A percentile compares a stretch with the other conserved stretches of the same genome.
phyloP scores from a whole-genome alignment of 2,113 vertebrate species.

The Terrapene triunguis region DNA sequence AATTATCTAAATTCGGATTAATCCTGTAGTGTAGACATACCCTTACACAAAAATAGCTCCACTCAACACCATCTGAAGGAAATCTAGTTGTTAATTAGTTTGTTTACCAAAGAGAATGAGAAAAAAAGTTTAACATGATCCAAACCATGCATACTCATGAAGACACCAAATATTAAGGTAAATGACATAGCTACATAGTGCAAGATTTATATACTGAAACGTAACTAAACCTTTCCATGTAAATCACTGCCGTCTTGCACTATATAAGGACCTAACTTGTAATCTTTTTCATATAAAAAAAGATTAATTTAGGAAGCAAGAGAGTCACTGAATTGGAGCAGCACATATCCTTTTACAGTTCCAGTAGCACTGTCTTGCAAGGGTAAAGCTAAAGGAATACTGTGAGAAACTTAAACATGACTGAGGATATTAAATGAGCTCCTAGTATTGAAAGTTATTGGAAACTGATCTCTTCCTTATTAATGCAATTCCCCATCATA shows the following conservation, averaged over 20 bases:
- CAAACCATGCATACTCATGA: background rate
- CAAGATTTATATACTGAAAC: background rate
- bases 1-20: too few relatives aligned
- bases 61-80: background rate
- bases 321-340: constrained; percentile 19
- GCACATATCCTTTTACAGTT: constrained; percentile 19
- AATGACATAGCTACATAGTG: rapidly evolving
- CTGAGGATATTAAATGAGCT: constrained; percentile 73
- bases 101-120: background rate
- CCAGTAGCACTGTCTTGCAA: constrained; percentile 21
- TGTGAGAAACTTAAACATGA: constrained; percentile 18
- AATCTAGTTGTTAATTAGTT: background rate
- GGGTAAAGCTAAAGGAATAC: constrained; percentile 48
- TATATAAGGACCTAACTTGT: constrained; percentile 8
- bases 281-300: constrained; percentile 30
- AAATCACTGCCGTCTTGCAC: constrained; percentile 27
- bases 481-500: constrained; percentile 81
- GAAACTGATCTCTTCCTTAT: constrained; percentile 88
- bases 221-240: constrained; percentile 26
- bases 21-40: too few relatives aligned
- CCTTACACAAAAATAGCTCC: background rate
- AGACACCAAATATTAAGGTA: background rate
- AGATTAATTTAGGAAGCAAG: constrained; percentile 50
- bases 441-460: constrained; percentile 76
- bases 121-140: background rate